These are phyloP conservation scores for Aplochiton taeniatus DNA, from an alignment of 2,797 vertebrate genomes.

Conservation along the genomic window DNA sequence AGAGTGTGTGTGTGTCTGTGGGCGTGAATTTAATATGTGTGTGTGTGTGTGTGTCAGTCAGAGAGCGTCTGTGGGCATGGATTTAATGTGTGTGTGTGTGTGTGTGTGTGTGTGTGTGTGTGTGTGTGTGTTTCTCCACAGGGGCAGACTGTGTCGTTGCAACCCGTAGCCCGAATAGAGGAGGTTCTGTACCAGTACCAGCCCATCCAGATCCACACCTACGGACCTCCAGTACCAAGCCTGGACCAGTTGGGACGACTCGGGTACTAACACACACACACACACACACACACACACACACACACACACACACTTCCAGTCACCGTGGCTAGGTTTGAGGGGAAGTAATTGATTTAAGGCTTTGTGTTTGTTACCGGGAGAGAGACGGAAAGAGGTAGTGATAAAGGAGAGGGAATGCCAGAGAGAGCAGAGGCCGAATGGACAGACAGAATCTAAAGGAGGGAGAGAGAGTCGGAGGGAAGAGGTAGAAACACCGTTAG, in stretches of 20 bases:
- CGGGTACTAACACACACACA: constrained; percentile 77
- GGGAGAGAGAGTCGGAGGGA: constrained; percentile 9
- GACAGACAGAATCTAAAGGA: background rate
- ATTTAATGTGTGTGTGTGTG: constrained; percentile 11
- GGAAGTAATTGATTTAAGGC: too few species aligned
- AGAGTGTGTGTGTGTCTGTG: too few species aligned
- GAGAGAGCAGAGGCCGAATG: background rate
- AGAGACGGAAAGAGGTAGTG: background rate
- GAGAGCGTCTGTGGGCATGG: too few species aligned
- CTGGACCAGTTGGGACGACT: constrained; percentile 83
- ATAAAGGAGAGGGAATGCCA: background rate
- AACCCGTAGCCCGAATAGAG: constrained; percentile 81
- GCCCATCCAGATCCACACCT: constrained; percentile 82
- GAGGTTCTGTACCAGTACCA: constrained; percentile 88
- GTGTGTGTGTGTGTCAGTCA: too few species aligned
- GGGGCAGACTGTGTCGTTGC: constrained; percentile 89
- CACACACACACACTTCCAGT: background rate
- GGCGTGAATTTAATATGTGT: too few species aligned
- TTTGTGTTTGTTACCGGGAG: too few species aligned
- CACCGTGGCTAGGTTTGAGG: too few species aligned
- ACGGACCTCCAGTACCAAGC: constrained; percentile 86
- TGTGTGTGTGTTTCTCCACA: constrained; percentile 51
- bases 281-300: constrained; percentile 1
- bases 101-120: constrained; percentile 13
- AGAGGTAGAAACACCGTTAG: constrained; percentile 19